Base-by-base conservation (phyloP, 2,888 invertebrate species). In the Malacosoma neustria region DNA sequence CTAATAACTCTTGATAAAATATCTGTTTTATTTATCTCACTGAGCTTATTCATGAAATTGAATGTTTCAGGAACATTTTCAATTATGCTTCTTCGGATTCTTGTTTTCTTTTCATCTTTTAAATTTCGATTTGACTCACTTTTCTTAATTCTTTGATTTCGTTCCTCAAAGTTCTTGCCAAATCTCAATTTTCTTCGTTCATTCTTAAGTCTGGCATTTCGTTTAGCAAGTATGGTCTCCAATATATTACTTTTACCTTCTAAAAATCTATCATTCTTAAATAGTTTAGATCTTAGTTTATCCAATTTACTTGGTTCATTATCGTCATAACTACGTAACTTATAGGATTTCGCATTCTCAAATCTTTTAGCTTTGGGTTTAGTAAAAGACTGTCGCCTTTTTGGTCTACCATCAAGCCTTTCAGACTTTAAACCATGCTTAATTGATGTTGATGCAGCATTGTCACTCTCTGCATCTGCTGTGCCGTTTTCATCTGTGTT, bases 101-200 rank as follows among this genome's bases (percentile, higher is more conserved):
- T 44, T 33, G 5, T 38, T 33, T 29, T 42, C 32, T 31, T 22
- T 31, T 15, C 32, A 36, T n/a, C 11, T 35, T 30, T 11, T 30
- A 22, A 22, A 29, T 36, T 42, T 7, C 46, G 39, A 14, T 39
- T 34, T 22, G 5, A 15, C 13, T 35, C 0, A 39, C 37, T 15
- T 9, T n/a, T 12, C 9, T 15, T 22, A 22, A 34, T 13, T 34
- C 30, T 43, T 48, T 3, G 30, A 32, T 4, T 34, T 9, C 7
- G 29, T 46, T 49, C 13, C 44, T 31, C n/a, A 39, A 14, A n/a
- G 13, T 39, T 43, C 22, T 48, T 40, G 0, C 40, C 34, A 31
- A 30, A 30, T 47, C 40, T 48, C 35, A 13, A 11, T n/a, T 14
- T n/a, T 41, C 46, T 46, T 44, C 32, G 38, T 32, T 12, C 5